Percentiles rank a stretch among this genome's conserved stretches.
These are phyloP conservation scores for Melinopterus prodromus DNA, from an alignment of 2,888 invertebrate species.

Conservation along the genomic window DNA sequence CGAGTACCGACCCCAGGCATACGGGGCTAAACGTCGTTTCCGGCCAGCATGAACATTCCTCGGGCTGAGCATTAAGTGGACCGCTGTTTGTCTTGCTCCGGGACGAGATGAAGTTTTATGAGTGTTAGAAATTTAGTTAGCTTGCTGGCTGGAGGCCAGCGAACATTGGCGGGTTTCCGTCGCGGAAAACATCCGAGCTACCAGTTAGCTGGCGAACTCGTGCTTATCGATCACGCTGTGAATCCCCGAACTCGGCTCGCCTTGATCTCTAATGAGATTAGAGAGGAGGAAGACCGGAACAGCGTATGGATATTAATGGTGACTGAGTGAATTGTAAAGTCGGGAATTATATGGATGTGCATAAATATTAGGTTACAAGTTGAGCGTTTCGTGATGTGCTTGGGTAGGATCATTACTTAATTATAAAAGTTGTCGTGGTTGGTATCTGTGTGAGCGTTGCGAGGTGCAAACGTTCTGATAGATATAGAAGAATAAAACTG, in stretches of 20 bases:
- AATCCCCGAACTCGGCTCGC: neutral
- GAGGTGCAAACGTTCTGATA: no score
- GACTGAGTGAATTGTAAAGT: neutral
- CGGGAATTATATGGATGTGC: no score
- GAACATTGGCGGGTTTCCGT: neutral
- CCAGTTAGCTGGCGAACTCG: neutral
- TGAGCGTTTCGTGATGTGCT: no score
- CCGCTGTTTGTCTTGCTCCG: constrained; percentile 27
- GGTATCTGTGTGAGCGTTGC: no score
- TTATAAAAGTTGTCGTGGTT: no score
- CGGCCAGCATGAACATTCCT: neutral
- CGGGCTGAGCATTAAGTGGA: neutral
- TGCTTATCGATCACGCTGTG: neutral
- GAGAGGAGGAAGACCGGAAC: neutral
- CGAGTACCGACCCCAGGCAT: neutral
- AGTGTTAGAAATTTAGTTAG: constrained; percentile 37
- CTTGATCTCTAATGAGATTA: neutral
- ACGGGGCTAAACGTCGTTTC: neutral
- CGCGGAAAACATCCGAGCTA: neutral
- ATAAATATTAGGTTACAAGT: neutral
- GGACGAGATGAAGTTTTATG: constrained; percentile 33
- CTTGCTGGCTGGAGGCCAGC: neutral
- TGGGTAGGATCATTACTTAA: no score
- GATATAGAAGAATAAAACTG: no score
- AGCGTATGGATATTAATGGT: neutral